Base-by-base conservation (phyloP, 2,888 invertebrate genomes). In the Stenurella melanura region DNA sequence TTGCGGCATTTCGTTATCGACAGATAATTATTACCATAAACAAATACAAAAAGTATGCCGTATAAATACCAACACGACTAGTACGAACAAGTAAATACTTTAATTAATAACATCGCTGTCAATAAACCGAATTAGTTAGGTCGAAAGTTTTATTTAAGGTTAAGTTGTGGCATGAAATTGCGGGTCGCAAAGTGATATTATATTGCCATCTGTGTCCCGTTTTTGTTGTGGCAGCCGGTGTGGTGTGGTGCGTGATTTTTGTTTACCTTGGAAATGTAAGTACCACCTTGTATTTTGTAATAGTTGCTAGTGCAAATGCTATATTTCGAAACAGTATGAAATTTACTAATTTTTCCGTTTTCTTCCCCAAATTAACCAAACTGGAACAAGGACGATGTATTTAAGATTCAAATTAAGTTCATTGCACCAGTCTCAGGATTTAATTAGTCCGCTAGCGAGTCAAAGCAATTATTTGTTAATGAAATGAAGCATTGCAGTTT, bases 71-170 rank as follows among this genome's bases (percentile, higher is more conserved):
- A 50, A 6, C 21, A 56, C 67, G 1, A 21, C 15, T 26, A 2
- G 54, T 19, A 54, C n/a, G 9, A 19, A 34, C 9, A 34, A 6
- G 12, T 54, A 67, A 54, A 67, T 54, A 26, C 54, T 9, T 21
- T 34, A 50, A 17, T 64, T 21, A 42, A 15, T 21, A 66, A 66
- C 21, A 26, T n/a, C 6, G 11, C 34, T 56, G 67, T 56, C 30
- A 67, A 67, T 54, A 34, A 54, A 50, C 17, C 42, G 21, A 66
- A 66, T 67, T 26, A 67, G 54, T 15, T 26, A 50, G 67, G 67
- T 67, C 67, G 67, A 54, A 30, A 15, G 38, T 15, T 38, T 66
- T 18, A 66, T 66, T 19, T 66, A 66, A 56, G 67, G 67, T 67
- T 67, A 67, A 67, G 54, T 67, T 56, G 5, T 15, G 21, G 26